Evolutionary conservation across 2,113 vertebrate species (phyloP).

Genomic region (Dipodomys merriami): DNA sequence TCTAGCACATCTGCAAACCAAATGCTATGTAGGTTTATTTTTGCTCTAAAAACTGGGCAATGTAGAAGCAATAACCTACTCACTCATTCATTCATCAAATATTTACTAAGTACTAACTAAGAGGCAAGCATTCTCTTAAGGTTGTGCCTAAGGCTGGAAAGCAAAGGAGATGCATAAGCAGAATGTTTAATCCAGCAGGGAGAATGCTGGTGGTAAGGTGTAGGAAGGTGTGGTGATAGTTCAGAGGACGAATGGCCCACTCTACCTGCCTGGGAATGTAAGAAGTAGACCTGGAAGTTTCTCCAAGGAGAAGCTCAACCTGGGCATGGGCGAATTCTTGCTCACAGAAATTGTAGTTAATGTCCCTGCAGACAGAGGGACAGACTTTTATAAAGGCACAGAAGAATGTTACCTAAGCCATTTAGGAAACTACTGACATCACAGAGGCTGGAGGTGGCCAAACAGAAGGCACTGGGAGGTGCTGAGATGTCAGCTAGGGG

Average conservation of each 20-base stretch:
- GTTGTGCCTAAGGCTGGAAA: neutral
- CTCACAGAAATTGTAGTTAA: neutral
- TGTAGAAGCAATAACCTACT: neutral
- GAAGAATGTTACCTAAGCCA: fast-evolving
- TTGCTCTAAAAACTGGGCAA: conserved; percentile 11
- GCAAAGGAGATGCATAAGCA: neutral
- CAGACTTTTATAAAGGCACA: neutral
- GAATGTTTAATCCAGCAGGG: neutral
- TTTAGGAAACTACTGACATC: neutral
- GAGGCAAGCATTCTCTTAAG: neutral
- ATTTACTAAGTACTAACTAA: neutral
- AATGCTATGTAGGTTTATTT: conserved; percentile 5
- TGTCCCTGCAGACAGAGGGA: neutral
- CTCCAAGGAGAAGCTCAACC: neutral
- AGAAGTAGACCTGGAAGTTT: neutral
- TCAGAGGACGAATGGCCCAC: fast-evolving
- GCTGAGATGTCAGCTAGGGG: neutral
- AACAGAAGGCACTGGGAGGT: neutral
- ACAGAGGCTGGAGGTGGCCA: neutral
- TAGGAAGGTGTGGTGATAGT: fast-evolving
- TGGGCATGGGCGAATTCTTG: neutral
- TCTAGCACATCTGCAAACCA: conserved; percentile 1
- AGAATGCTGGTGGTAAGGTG: fast-evolving
- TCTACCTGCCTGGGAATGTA: neutral
- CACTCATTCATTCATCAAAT: neutral